Conservation (phyloP, 2,888 invertebrate genomes). For the Clitarchus hookeri region DNA sequence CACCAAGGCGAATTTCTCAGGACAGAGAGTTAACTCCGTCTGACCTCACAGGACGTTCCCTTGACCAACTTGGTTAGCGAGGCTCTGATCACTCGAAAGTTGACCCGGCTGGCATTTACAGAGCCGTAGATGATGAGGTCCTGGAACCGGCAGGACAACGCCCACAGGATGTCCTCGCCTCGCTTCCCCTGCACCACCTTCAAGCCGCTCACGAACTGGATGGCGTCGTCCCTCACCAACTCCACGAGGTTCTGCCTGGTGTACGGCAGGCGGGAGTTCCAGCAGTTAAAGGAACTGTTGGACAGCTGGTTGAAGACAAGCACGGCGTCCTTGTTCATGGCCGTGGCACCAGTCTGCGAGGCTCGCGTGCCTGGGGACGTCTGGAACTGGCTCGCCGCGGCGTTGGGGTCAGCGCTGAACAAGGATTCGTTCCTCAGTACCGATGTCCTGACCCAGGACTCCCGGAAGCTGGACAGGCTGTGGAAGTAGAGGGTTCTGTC, state of each 20-base stretch:
- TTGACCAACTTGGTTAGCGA: constrained; percentile 60
- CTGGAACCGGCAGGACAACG: constrained; percentile 71
- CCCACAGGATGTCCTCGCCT: constrained; percentile 67
- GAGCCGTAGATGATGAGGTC: constrained; percentile 67
- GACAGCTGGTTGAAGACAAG: constrained; percentile 72
- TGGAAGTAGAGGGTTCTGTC: constrained; percentile 70
- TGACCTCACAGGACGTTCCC: constrained; percentile 60
- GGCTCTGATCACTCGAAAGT: constrained; percentile 73
- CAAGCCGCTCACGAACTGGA: constrained; percentile 76
- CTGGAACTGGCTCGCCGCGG: constrained; percentile 57
- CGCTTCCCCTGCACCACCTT: constrained; percentile 56
- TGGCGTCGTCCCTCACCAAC: constrained; percentile 61
- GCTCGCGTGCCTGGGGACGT: constrained; percentile 61
- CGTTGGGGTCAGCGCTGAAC: constrained; percentile 57
- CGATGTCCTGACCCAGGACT: constrained; percentile 67
- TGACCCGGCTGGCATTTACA: constrained; percentile 60
- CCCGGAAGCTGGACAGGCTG: constrained; percentile 67
- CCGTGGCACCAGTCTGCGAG: constrained; percentile 67
- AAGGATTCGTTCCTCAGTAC: constrained; percentile 62
- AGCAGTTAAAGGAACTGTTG: constrained; percentile 71
- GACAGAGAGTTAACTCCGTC: too few relatives aligned
- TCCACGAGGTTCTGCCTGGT: constrained; percentile 59
- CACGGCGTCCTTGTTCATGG: constrained; percentile 69
- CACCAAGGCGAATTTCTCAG: too few relatives aligned
- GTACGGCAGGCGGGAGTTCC: constrained; percentile 66